A percentile compares a stretch with the other conserved stretches of the same genome.
Conservation (phyloP, 2,113 vertebrate species). For the Platichthys flesus region DNA sequence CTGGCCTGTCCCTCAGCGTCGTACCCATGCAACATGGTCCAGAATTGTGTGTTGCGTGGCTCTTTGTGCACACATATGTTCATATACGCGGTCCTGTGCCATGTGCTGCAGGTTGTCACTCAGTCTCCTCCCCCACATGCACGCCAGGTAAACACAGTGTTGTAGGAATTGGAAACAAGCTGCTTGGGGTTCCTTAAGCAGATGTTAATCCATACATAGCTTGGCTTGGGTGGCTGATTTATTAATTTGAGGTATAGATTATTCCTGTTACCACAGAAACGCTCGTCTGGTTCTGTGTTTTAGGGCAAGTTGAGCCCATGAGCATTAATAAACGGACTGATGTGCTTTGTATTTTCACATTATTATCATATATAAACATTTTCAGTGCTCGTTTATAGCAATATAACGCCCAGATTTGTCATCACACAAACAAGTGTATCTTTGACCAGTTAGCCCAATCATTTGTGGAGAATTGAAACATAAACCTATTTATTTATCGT, state of each 20-base stretch:
- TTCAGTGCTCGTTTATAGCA: neutral
- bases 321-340: neutral
- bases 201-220: slow-evolving; percentile 79
- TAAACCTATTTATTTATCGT: neutral
- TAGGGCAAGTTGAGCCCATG: neutral
- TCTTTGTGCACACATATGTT: neutral
- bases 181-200: slow-evolving; percentile 57
- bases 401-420: neutral
- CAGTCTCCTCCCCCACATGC: slow-evolving; percentile 14
- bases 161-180: slow-evolving; percentile 60
- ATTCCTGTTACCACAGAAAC: slow-evolving; percentile 35
- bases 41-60: no score
- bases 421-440: neutral
- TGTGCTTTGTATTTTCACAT: neutral
- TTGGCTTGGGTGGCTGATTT: slow-evolving; percentile 81
- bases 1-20: neutral
- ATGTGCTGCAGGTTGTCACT: neutral
- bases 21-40: neutral
- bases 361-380: no score
- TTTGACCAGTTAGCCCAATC: no score
- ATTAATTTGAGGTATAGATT: slow-evolving; percentile 67
- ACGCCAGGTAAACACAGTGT: slow-evolving; percentile 62
- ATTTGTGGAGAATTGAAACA: neutral
- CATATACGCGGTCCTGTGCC: neutral
- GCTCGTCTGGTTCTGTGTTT: slow-evolving; percentile 26